Conservation (phyloP, 2,888 invertebrate genomes). For the Aspidapion aeneum region DNA sequence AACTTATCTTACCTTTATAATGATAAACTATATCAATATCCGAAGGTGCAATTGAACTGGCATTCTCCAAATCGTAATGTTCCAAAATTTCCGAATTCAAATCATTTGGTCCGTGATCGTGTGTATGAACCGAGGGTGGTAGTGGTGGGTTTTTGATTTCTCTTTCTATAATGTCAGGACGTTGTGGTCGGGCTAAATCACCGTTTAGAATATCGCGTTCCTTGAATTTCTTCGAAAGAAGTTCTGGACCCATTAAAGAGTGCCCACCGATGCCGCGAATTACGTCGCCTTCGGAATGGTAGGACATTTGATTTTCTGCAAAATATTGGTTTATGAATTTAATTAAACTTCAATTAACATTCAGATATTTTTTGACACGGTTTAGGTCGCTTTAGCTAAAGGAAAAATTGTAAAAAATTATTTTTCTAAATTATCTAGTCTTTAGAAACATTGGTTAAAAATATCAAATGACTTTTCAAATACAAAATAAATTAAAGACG, state of each 20-base stretch:
- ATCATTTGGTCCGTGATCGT: constrained; percentile 73
- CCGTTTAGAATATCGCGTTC: constrained; percentile 68
- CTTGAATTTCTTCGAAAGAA: constrained; percentile 85
- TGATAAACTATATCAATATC: constrained; percentile 97
- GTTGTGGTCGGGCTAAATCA: constrained; percentile 73
- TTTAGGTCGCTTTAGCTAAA: no score
- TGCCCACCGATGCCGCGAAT: constrained; percentile 72
- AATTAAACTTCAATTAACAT: no score
- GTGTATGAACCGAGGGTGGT: constrained; percentile 66
- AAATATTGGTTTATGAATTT: no score
- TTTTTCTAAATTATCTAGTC: no score
- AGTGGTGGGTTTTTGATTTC: constrained; percentile 83
- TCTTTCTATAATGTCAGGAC: constrained; percentile 92
- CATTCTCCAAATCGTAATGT: constrained; percentile 95
- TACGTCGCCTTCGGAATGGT: constrained; percentile 70
- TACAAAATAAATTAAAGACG: no score
- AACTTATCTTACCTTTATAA: constrained; percentile 63
- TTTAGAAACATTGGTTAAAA: no score
- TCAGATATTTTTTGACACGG: no score
- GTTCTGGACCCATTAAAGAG: constrained; percentile 80
- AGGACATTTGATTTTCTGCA: constrained; percentile 63
- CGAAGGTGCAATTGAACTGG: constrained; percentile 95
- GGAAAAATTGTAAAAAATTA: no score
- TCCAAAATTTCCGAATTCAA: constrained; percentile 80
- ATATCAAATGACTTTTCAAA: no score